phyloP scores from a whole-genome alignment of 2,888 invertebrate species.

The Notodromas monacha region DNA sequence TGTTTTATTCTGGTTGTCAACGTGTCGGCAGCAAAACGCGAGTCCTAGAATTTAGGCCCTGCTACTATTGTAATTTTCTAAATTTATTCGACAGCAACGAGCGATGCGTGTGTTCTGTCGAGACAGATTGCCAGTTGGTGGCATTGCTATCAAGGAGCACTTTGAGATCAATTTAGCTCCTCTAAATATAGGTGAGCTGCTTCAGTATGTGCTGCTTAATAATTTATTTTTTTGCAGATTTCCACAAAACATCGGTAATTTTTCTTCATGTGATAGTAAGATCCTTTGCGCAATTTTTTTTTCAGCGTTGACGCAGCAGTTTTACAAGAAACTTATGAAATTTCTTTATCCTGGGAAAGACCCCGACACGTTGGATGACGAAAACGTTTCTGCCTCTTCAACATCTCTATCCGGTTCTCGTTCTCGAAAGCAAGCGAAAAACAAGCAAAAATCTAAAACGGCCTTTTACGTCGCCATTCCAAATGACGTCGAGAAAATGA shows the following conservation, averaged over 20 bases:
- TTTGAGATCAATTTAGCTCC: constrained; percentile 95
- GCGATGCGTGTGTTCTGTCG: constrained; percentile 76
- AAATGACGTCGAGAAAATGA: constrained; percentile 92
- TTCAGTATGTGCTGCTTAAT: no score
- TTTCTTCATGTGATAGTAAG: no score
- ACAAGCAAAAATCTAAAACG: no score
- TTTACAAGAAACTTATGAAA: constrained; percentile 82
- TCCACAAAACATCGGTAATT: not conserved
- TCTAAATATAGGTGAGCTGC: constrained; percentile 49
- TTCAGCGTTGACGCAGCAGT: constrained; percentile 59
- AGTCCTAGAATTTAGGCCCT: no score
- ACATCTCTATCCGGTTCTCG: constrained; percentile 7
- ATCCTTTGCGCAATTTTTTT: no score
- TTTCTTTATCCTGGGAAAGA: constrained; percentile 89
- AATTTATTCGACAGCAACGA: constrained; percentile 21
- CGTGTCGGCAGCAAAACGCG: no score
- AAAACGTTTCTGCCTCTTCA: constrained; percentile 23
- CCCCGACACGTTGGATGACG: constrained; percentile 43
- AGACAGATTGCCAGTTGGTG: constrained; percentile 87
- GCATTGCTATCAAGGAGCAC: constrained; percentile 91
- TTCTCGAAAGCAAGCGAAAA: constrained; percentile 24
- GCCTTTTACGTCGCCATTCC: constrained; percentile 52
- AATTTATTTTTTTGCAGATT: no score
- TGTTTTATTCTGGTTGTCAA: no score
- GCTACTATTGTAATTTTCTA: not conserved